phyloP scores from a whole-genome alignment of 2,113 vertebrate species.

The Lophochroa leadbeateri region DNA sequence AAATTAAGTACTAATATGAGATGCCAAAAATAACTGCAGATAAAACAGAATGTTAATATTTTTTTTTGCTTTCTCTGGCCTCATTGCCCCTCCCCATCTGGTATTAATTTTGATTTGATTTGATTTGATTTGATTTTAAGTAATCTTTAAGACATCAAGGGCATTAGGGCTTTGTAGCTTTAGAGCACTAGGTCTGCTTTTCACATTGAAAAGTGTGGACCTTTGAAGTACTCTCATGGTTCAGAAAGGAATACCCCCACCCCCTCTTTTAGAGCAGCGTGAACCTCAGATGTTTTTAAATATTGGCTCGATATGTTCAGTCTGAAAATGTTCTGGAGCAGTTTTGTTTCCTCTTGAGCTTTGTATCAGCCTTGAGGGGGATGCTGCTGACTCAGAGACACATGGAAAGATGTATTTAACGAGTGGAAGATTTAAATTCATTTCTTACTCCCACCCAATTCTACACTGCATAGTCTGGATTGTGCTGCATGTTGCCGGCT shows the following conservation, averaged over 20 bases:
- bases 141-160: slow-evolving; percentile 57
- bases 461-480: not conserved
- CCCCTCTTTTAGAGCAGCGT: not conserved
- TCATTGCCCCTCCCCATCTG: slow-evolving; percentile 44
- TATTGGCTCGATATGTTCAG: not conserved
- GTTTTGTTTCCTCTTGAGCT: not conserved
- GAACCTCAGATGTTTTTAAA: slow-evolving; percentile 11
- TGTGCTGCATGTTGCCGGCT: not conserved
- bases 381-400: slow-evolving; percentile 19
- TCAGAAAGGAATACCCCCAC: not conserved
- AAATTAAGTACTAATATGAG: slow-evolving; percentile 21
- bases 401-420: slow-evolving; percentile 14
- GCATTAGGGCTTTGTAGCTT: not conserved
- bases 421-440: not conserved
- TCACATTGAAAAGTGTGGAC: not conserved
- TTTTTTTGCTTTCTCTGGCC: slow-evolving; percentile 37
- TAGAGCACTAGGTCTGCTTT: slow-evolving; percentile 40
- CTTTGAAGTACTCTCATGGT: slow-evolving; percentile 26
- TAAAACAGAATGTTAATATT: slow-evolving; percentile 36
- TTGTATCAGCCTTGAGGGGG: not conserved
- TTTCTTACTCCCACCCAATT: not conserved
- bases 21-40: slow-evolving; percentile 65
- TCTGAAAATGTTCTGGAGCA: not conserved
- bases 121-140: slow-evolving; percentile 52
- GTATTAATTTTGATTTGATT: slow-evolving; percentile 64